A percentile compares a stretch with the other conserved stretches of the same genome.
Evolutionary conservation across 2,888 invertebrate genomes (phyloP).

Genomic region (Drosophila ustulata): DNA sequence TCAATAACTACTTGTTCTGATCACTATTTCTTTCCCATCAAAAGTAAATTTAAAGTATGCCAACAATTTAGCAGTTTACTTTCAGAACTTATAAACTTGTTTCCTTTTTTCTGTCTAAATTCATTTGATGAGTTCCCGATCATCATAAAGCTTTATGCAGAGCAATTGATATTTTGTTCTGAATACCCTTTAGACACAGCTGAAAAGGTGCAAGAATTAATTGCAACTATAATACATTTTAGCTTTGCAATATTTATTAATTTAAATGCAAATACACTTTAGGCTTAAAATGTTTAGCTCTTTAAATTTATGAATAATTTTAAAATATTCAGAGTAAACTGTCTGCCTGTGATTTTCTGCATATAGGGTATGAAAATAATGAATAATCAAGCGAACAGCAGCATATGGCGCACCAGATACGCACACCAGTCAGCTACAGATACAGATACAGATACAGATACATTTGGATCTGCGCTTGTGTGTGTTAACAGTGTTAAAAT

Average conservation of each 20-base stretch:
- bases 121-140: neutral
- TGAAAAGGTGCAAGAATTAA: neutral
- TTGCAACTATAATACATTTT: too few relatives aligned
- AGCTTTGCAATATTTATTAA: too few relatives aligned
- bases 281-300: too few relatives aligned
- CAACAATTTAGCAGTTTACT: neutral
- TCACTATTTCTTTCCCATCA: neutral
- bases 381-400: constrained; percentile 64
- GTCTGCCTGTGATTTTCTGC: neutral
- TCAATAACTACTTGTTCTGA: too few relatives aligned
- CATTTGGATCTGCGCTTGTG: constrained; percentile 42
- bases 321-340: neutral
- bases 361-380: constrained; percentile 46
- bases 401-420: constrained; percentile 64
- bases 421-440: constrained; percentile 25
- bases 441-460: constrained; percentile 41
- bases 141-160: neutral
- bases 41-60: neutral
- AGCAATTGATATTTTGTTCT: neutral
- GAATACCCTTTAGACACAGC: neutral
- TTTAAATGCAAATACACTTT: too few relatives aligned
- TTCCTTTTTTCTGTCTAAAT: neutral
- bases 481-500: constrained; percentile 58
- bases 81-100: neutral
- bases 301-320: too few relatives aligned